Evolutionary conservation across 2,888 invertebrate species (phyloP), one percentile per base, ranked within the genome.

Genomic region (Ormia ochracea): DNA sequence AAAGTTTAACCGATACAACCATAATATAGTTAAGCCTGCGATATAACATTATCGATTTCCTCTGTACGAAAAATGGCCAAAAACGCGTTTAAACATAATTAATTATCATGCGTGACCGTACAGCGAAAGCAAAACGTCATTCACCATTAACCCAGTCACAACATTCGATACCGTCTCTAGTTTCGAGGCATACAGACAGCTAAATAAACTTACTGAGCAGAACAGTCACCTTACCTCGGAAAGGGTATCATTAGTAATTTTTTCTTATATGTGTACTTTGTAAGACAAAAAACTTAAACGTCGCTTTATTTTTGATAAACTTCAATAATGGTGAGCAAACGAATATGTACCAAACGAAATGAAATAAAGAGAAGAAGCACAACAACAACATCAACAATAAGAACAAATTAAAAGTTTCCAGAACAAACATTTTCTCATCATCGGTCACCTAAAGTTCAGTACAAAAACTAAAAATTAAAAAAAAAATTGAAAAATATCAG

Each of bases 201-300:
- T 36, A 54, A 59, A 50, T 48, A 58, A 65, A 65, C 17, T 38
- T 31, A 61, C 50, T 63, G 28, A 54, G 26, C 28, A 48, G 61
- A 76, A 76, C 66, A 72, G 70, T 77, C 61, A 56, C 19, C 45
- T 56, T 26, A 56, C 58, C 56, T 61, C 66, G 45, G 74, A 70
- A 80, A 77, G 79, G 76, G 68, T 77, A 75, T 82, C 82, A 82
- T 82, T 79, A 82, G 69, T 74, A 61, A 70, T 48, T 59, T 78
- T 81, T 79, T 63, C 17, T 10, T 17, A 17, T 1, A n/a, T 4
- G 21, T 43, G 31, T 52, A 21, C 41, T 36, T 48, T 38, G 26
- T 38, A 48, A 63, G 28, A 54, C 56, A 28, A 19, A 14, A 48
- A 21, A n/a, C 50, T 72, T 41, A 72, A 78, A 66, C 77, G 77